Evolutionary conservation across 2,888 invertebrate species (phyloP).

Genomic region (Acleris emargana): DNA sequence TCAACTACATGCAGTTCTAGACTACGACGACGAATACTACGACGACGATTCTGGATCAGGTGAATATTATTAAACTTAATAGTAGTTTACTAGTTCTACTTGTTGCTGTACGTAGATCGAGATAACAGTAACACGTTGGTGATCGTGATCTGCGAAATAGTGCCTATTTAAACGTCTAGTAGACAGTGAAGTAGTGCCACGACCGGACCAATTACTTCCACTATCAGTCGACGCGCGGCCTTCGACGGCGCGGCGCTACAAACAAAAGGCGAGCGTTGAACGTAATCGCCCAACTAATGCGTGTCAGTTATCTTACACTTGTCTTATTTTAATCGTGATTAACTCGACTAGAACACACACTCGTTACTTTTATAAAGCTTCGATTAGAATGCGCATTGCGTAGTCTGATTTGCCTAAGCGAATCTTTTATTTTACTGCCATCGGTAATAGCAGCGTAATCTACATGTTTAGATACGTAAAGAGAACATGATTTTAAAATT

Average conservation of each 20-base stretch:
- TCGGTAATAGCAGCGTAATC: no score
- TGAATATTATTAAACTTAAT: slow-evolving; percentile 63
- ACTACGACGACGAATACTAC: slow-evolving; percentile 87
- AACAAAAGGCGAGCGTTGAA: slow-evolving; percentile 39
- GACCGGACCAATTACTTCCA: slow-evolving; percentile 60
- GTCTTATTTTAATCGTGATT: slow-evolving; percentile 35
- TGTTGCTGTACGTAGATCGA: slow-evolving; percentile 28
- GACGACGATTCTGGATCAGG: slow-evolving; percentile 84
- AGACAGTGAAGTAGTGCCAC: slow-evolving; percentile 49
- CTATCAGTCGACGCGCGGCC: slow-evolving; percentile 56
- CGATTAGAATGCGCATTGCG: not conserved
- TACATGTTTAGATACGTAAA: no score
- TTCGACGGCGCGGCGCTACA: slow-evolving; percentile 44
- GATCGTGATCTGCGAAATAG: slow-evolving; percentile 53
- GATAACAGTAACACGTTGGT: slow-evolving; percentile 45
- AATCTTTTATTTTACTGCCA: no score
- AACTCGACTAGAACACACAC: slow-evolving; percentile 7
- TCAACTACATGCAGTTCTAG: slow-evolving; percentile 88
- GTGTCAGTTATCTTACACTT: slow-evolving; percentile 35
- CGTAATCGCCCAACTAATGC: slow-evolving; percentile 28
- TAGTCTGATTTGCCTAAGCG: no score
- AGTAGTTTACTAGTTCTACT: slow-evolving; percentile 40
- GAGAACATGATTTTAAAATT: no score
- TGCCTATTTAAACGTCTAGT: slow-evolving; percentile 39
- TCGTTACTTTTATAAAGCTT: slow-evolving; percentile 10